phyloP scores from a whole-genome alignment of 1,140 invertebrate species.

The Bombus breviceps region DNA sequence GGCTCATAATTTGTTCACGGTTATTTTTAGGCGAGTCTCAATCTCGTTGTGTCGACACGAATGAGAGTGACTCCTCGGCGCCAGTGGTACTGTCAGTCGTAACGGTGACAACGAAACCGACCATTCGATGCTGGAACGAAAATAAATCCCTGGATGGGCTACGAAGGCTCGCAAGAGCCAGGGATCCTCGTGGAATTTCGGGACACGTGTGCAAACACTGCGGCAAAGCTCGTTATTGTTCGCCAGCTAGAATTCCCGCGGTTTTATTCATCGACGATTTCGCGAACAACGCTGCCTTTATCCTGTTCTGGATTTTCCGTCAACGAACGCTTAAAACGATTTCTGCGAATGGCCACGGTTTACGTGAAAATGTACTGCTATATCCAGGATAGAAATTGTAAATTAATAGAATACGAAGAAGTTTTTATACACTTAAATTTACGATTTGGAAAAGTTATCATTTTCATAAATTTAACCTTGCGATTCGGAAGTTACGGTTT shows the following conservation, averaged over 20 bases:
- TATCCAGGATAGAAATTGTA: too few relatives aligned
- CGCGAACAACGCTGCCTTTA: slow-evolving; percentile 24
- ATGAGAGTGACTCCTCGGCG: slow-evolving; percentile 59
- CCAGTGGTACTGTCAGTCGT: slow-evolving; percentile 40
- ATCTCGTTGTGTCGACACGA: slow-evolving; percentile 36
- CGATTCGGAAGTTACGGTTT: too few relatives aligned
- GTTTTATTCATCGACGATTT: slow-evolving; percentile 15
- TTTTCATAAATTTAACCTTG: too few relatives aligned
- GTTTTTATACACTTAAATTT: too few relatives aligned
- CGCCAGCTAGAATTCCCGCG: neutral
- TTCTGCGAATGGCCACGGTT: neutral
- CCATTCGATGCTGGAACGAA: slow-evolving; percentile 52
- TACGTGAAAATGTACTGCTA: neutral
- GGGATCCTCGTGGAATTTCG: slow-evolving; percentile 39
- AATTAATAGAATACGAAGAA: too few relatives aligned
- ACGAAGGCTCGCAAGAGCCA: neutral
- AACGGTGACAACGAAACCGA: slow-evolving; percentile 56
- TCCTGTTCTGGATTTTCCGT: slow-evolving; percentile 5
- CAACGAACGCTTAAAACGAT: neutral
- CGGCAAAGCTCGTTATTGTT: slow-evolving; percentile 48
- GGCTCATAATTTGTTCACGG: slow-evolving; percentile 75
- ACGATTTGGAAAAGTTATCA: too few relatives aligned
- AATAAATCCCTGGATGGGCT: slow-evolving; percentile 64
- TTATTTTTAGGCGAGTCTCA: slow-evolving; percentile 70
- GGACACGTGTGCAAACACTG: slow-evolving; percentile 63